phyloP scores from a whole-genome alignment of 92 coral and sea anemone genomes.

The Palythoa heliodiscus region DNA sequence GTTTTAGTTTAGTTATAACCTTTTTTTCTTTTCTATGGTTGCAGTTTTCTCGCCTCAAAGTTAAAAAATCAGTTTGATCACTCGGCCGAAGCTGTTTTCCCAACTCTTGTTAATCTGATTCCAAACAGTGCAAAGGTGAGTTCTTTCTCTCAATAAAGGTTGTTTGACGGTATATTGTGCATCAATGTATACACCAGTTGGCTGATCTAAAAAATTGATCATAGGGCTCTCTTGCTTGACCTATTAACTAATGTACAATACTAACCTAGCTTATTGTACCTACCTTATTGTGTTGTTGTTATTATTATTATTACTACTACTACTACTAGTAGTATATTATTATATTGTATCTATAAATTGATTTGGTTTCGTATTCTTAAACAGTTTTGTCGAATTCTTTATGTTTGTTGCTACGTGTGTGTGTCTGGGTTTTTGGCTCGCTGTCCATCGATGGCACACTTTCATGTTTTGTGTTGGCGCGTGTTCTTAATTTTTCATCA shows the following conservation, averaged over 20 bases:
- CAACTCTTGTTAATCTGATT: constrained; percentile 80
- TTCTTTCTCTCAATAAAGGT: background rate
- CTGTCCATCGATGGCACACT: background rate
- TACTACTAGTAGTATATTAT: too few relatives aligned
- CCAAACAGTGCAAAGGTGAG: constrained; percentile 95
- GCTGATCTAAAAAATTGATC: too few relatives aligned
- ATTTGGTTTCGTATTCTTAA: too few relatives aligned
- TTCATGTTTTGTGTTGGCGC: background rate
- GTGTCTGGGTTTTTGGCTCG: background rate
- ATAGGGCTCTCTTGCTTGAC: too few relatives aligned
- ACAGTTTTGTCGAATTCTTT: too few relatives aligned
- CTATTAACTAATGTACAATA: too few relatives aligned
- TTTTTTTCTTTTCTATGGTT: constrained; percentile 7
- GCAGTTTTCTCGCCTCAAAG: constrained; percentile 82
- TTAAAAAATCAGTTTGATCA: constrained; percentile 92
- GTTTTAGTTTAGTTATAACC: background rate
- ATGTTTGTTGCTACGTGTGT: too few relatives aligned
- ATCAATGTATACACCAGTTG: too few relatives aligned
- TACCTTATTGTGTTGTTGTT: too few relatives aligned
- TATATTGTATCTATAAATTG: background rate
- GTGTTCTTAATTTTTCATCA: background rate
- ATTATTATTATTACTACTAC: too few relatives aligned
- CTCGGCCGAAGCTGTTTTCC: constrained; percentile 91
- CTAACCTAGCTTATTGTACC: too few relatives aligned
- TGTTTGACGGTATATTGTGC: background rate